Conservation (phyloP, 2,113 vertebrate species). For the Mobula hypostoma region DNA sequence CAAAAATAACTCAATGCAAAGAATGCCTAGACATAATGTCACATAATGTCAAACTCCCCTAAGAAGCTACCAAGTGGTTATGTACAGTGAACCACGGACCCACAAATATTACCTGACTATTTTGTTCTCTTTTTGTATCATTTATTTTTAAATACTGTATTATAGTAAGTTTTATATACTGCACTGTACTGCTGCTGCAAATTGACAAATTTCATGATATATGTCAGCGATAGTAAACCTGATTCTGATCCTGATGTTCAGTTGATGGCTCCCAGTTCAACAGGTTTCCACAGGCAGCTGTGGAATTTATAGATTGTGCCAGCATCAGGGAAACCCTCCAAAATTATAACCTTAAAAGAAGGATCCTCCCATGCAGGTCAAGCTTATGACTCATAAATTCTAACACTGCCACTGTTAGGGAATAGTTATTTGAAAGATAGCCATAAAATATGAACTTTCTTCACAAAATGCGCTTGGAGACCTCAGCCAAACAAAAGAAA, state of each 20-base stretch:
- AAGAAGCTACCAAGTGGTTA: conserved; percentile 34
- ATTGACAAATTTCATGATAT: too few relatives aligned
- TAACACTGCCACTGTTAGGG: conserved; percentile 49
- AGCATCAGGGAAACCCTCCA: conserved; percentile 73
- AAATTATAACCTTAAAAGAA: conserved; percentile 61
- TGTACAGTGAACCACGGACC: neutral
- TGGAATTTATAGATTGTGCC: conserved; percentile 66
- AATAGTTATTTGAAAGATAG: conserved; percentile 69
- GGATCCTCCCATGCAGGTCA: conserved; percentile 32
- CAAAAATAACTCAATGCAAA: conserved; percentile 38
- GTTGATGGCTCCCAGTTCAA: conserved; percentile 42
- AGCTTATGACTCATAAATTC: conserved; percentile 33
- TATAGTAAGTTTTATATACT: too few relatives aligned
- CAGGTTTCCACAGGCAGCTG: conserved; percentile 66
- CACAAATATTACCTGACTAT: too few relatives aligned
- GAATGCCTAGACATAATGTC: conserved; percentile 37
- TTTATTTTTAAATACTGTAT: too few relatives aligned
- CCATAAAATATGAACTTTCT: conserved; percentile 37
- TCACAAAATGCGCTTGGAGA: conserved; percentile 11
- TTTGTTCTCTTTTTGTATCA: too few relatives aligned
- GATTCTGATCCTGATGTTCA: conserved; percentile 39
- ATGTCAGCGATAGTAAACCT: too few relatives aligned
- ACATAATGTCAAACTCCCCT: conserved; percentile 9
- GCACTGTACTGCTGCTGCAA: too few relatives aligned
- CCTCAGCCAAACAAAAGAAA: neutral